Evolutionary conservation across 2,113 vertebrate species (phyloP).

Genomic region (Myotis brandtii): DNA sequence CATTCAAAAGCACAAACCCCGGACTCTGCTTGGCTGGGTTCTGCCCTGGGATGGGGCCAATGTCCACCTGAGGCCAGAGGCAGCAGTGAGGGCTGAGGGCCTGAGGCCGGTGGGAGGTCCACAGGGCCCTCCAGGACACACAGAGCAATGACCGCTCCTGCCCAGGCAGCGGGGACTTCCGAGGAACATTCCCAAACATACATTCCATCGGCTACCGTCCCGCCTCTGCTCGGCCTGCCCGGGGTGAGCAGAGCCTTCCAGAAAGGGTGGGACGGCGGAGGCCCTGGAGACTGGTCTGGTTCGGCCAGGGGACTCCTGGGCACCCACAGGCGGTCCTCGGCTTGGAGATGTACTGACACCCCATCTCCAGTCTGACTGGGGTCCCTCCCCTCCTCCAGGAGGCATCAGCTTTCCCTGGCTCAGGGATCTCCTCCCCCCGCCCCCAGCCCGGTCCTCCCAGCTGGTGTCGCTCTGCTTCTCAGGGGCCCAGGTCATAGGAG

Average conservation of each 20-base stretch:
- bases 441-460: background rate
- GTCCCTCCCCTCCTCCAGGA: background rate
- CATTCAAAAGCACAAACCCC: constrained; percentile 73
- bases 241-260: background rate
- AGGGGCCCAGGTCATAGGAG: background rate
- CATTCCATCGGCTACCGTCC: constrained; percentile 69
- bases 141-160: background rate
- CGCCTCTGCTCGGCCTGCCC: background rate
- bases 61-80: background rate
- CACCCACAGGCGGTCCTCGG: background rate
- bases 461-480: constrained; percentile 44
- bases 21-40: background rate
- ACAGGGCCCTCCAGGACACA: background rate
- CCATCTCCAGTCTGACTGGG: background rate
- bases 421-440: background rate
- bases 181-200: constrained; percentile 56
- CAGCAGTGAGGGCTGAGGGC: background rate
- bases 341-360: constrained; percentile 7
- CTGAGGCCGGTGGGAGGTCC: background rate
- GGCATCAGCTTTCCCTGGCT: constrained; percentile 59
- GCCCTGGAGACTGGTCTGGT: background rate
- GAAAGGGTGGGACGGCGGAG: background rate
- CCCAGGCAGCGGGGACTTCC: background rate
- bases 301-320: background rate
- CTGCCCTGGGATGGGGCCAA: background rate